Percentiles rank a stretch among this genome's conserved stretches.
Conservation (phyloP, 1,140 invertebrate species). For the Aphaenogaster rudis region DNA sequence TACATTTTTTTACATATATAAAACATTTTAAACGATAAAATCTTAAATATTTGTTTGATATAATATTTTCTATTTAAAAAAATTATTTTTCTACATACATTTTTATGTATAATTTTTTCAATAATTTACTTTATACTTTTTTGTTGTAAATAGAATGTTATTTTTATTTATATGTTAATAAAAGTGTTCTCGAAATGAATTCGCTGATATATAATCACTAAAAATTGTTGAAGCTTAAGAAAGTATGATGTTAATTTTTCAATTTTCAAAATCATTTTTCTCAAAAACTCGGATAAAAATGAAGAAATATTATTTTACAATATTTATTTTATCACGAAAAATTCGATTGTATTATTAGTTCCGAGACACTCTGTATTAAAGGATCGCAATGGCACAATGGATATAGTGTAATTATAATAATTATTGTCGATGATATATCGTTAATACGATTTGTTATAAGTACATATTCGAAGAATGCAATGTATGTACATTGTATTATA, state of each 20-base stretch:
- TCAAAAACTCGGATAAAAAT: neutral
- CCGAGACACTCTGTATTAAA: neutral
- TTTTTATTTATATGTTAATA: neutral
- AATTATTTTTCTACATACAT: neutral
- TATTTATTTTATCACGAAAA: neutral
- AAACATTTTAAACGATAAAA: neutral
- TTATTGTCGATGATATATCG: neutral
- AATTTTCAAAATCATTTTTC: neutral
- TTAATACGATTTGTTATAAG: slow-evolving; percentile 16
- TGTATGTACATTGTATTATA: slow-evolving; percentile 70
- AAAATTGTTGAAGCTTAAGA: neutral
- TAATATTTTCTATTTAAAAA: neutral
- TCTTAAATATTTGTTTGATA: neutral
- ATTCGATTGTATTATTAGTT: neutral
- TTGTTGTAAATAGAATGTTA: neutral
- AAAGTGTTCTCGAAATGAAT: neutral
- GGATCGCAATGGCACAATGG: slow-evolving; percentile 19
- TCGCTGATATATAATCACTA: too few relatives aligned
- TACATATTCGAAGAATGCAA: slow-evolving; percentile 38
- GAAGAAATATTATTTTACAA: neutral
- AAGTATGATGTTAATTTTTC: neutral
- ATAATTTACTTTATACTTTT: neutral
- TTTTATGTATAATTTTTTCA: neutral
- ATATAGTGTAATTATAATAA: slow-evolving; percentile 39
- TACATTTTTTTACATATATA: neutral